Percentiles rank a stretch among this genome's conserved stretches.
Conservation (phyloP, 2,888 invertebrate species). For the Stenichneumon culpator region DNA sequence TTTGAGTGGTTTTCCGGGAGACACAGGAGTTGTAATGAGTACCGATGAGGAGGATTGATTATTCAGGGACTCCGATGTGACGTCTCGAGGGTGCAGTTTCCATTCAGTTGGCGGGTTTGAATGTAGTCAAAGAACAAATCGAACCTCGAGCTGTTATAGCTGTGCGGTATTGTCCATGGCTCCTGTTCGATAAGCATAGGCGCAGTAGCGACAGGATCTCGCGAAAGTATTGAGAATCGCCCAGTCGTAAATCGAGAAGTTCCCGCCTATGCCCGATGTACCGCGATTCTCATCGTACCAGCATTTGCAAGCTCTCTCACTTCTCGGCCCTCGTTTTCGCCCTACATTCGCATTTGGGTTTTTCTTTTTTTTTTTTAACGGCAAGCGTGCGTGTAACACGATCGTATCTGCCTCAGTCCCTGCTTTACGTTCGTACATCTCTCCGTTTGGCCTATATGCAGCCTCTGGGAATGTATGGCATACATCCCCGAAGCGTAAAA, state of each 20-base stretch:
- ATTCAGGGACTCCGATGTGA: background rate
- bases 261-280: slow-evolving; percentile 33
- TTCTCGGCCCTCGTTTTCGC: slow-evolving; percentile 25
- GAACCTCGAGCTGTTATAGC: background rate
- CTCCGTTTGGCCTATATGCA: slow-evolving; percentile 26
- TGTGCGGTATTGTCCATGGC: background rate
- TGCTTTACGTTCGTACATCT: slow-evolving; percentile 17
- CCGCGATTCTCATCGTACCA: slow-evolving; percentile 36
- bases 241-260: slow-evolving; percentile 49
- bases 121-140: slow-evolving; percentile 31
- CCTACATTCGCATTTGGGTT: slow-evolving; percentile 8
- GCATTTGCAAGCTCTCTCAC: slow-evolving; percentile 12
- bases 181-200: background rate
- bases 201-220: background rate
- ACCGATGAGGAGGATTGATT: background rate
- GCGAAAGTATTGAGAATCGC: slow-evolving; percentile 24
- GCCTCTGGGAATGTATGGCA: slow-evolving; percentile 34
- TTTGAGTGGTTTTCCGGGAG: background rate
- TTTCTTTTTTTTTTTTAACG: slow-evolving; percentile 6
- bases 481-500: slow-evolving; percentile 47
- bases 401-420: slow-evolving; percentile 36
- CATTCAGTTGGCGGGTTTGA: background rate
- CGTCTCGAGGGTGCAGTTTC: background rate
- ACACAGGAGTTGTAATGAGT: background rate
- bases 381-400: slow-evolving; percentile 42